These are phyloP conservation scores for Tiphia femorata DNA, from an alignment of 2,888 invertebrate species.

Conservation along the genomic window DNA sequence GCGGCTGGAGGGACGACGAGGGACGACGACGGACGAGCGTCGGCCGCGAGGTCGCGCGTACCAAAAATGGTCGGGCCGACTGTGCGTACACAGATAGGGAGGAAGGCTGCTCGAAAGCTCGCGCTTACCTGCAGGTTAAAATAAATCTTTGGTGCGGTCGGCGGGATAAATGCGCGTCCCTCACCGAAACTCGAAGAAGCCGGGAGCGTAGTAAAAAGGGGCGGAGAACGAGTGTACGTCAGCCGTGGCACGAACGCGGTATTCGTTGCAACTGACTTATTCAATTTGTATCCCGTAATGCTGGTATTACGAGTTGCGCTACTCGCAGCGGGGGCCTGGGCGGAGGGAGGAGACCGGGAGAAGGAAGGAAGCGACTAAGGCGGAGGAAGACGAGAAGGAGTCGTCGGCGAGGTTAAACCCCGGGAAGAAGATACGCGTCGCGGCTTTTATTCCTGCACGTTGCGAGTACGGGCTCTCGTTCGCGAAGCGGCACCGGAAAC, in stretches of 20 bases:
- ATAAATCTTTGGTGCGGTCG: slow-evolving; percentile 14
- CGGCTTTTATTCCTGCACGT: too few species aligned
- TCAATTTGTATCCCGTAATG: slow-evolving; percentile 27
- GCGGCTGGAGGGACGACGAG: too few species aligned
- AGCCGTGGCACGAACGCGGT: slow-evolving; percentile 7
- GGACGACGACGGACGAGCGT: too few species aligned
- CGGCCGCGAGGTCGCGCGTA: too few species aligned
- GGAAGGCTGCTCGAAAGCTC: slow-evolving; percentile 8
- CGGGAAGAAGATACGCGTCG: background rate
- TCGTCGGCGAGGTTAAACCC: background rate
- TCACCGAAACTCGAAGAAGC: background rate
- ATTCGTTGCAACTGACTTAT: slow-evolving; percentile 29
- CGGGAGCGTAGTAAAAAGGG: background rate
- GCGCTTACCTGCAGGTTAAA: slow-evolving; percentile 6
- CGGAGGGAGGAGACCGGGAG: too few species aligned
- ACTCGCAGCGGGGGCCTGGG: too few species aligned
- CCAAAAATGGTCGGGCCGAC: too few species aligned
- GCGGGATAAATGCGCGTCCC: background rate
- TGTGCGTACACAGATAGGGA: too few species aligned
- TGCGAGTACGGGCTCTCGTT: too few species aligned
- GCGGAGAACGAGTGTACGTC: slow-evolving; percentile 1
- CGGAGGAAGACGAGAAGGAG: slow-evolving; percentile 7
- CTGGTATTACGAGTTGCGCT: slow-evolving; percentile 1
- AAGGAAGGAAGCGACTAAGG: background rate
- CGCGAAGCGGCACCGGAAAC: too few species aligned